phyloP scores from a whole-genome alignment of 2,888 invertebrate species.

The Tridacna crocea region DNA sequence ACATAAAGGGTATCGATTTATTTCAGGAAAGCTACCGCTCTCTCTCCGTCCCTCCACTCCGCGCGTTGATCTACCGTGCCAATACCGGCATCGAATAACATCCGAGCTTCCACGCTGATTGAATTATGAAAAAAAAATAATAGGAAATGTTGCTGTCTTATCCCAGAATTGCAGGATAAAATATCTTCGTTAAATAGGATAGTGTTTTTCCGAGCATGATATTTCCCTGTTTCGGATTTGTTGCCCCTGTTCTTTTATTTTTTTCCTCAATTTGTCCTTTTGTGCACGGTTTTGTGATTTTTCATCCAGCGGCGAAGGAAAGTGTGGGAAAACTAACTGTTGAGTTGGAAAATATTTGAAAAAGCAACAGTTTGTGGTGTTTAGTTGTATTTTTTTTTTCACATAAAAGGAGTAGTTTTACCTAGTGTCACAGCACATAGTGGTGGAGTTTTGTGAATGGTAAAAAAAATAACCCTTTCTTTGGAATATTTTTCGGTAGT shows the following conservation, averaged over 20 bases:
- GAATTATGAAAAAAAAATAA: constrained; percentile 53
- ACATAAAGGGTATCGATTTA: constrained; percentile 8
- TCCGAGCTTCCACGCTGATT: constrained; percentile 37
- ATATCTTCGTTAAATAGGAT: constrained; percentile 24
- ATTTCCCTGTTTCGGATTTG: neutral
- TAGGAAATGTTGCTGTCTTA: constrained; percentile 31
- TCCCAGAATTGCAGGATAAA: constrained; percentile 16
- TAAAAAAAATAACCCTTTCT: too few relatives aligned
- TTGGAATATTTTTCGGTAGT: too few relatives aligned
- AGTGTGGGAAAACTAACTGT: neutral
- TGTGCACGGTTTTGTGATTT: neutral
- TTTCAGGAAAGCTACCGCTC: neutral
- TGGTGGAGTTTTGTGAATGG: too few relatives aligned
- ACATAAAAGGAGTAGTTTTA: too few relatives aligned
- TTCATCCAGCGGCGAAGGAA: neutral
- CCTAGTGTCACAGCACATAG: too few relatives aligned
- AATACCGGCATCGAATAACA: constrained; percentile 24
- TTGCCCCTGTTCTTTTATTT: neutral
- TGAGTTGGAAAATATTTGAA: neutral
- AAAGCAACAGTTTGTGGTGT: neutral
- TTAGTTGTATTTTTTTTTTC: neutral
- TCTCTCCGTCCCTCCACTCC: constrained; percentile 4
- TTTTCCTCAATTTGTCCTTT: neutral
- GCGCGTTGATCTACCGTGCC: neutral
- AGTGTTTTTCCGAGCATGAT: neutral